Percentiles rank a stretch among this genome's conserved stretches.
These are phyloP conservation scores for Caenorhabditis brenneri DNA, from an alignment of 1,140 invertebrate genomes.

Conservation along the genomic window DNA sequence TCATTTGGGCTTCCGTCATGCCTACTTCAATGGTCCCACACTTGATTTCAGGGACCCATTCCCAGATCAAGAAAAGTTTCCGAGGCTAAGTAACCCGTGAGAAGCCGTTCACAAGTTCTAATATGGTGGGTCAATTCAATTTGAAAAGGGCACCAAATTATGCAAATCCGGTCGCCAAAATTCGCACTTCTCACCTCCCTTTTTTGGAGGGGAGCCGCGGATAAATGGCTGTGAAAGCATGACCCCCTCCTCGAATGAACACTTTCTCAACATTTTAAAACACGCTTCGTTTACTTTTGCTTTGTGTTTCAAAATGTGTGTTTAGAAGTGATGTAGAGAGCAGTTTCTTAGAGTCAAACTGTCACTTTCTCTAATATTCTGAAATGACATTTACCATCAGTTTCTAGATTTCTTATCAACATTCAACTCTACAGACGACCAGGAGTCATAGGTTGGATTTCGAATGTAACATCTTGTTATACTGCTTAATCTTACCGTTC, in stretches of 20 bases:
- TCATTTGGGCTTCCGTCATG: background rate
- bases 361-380: background rate
- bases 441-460: background rate
- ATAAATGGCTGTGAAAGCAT: slow-evolving; percentile 41
- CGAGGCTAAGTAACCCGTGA: background rate
- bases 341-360: background rate
- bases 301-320: background rate
- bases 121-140: slow-evolving; percentile 34
- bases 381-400: background rate
- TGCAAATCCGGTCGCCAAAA: slow-evolving; percentile 35
- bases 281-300: slow-evolving; percentile 1
- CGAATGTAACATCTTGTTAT: too few relatives aligned
- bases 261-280: slow-evolving; percentile 34
- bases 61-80: background rate
- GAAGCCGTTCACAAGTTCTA: slow-evolving; percentile 7
- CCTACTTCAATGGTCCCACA: background rate
- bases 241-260: slow-evolving; percentile 24
- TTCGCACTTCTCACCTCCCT: slow-evolving; percentile 35
- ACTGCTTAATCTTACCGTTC: too few relatives aligned
- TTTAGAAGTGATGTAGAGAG: background rate
- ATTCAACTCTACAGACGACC: background rate
- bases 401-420: background rate
- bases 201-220: background rate
- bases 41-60: background rate
- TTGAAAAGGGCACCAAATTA: slow-evolving; percentile 5